Base-by-base conservation (phyloP, 1,140 invertebrate genomes). In the Dinothrombium tinctorium region DNA sequence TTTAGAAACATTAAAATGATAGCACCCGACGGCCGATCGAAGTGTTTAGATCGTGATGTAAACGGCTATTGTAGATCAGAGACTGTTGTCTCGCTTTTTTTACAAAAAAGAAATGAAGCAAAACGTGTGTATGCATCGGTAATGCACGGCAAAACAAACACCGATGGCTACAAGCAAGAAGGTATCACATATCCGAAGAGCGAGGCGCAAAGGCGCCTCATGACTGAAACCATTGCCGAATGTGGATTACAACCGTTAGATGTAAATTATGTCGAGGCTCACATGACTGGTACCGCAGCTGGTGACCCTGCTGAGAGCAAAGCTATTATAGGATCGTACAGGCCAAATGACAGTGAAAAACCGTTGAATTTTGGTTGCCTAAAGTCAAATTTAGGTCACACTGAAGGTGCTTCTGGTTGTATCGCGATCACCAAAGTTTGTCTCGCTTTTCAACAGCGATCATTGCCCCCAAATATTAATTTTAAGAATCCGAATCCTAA, bases 221-320 rank as follows among this genome's bases (percentile, higher is more conserved):
- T 63, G 20, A 38, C 50, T 40, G 53, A 56, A 43, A 46, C 59
- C 20, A 59, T 58, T 44, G 41, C 45, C 5, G 56, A 61, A 47
- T 49, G 51, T 24, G 51, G 51, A 17, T 37, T 63, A 3, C 39
- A 58, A 33, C 62, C 62, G 6, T 45, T 33, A 12, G 42, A 51
- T 8, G 50, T 63, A 1, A 38, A 41, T 8, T 63, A 57, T 42
- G 50, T 64, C 8, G 61, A 63, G 49, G 57, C 60, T 28, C 62
- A 63, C 45, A 59, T 59, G 37, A 64, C 61, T 11, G 63, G 60
- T 14, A 63, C 59, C 15, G 74, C 87, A 12, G 72, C 69, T 38
- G 84, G 90, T 15, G 90, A 98, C 63, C 86, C 87, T 0, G 79
- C 94, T 57, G 90, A 96, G 65, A 71, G 89, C 0, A 89, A 90